These are phyloP conservation scores for Callocephalon fimbriatum DNA, from an alignment of 2,113 vertebrate species.

Conservation along the genomic window DNA sequence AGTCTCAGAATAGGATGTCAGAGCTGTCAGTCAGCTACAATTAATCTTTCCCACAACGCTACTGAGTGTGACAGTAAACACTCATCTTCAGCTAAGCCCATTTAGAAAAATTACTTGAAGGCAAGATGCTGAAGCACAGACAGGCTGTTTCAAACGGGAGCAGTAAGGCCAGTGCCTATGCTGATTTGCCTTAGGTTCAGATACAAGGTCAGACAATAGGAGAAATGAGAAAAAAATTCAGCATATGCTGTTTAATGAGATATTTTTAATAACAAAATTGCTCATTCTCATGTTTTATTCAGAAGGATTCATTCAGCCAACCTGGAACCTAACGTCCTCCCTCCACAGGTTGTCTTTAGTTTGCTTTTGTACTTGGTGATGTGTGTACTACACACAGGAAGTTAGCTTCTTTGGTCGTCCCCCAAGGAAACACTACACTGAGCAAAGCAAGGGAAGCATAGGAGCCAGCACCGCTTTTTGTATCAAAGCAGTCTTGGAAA, in stretches of 20 bases:
- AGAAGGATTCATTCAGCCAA: not conserved
- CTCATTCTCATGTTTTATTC: not conserved
- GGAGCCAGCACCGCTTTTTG: not conserved
- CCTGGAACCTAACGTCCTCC: not conserved
- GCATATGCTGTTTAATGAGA: not conserved
- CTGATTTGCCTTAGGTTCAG: not conserved
- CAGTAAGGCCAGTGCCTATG: not conserved
- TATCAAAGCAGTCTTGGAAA: not conserved
- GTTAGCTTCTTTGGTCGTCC: not conserved
- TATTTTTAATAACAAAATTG: not conserved
- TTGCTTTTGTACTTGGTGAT: not conserved
- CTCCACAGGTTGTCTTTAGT: not conserved
- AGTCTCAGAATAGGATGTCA: not conserved
- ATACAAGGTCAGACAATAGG: slow-evolving; percentile 4
- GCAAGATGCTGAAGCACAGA: not conserved
- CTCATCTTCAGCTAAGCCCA: not conserved
- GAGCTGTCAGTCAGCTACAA: not conserved
- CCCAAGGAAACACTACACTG: not conserved
- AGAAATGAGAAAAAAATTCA: not conserved
- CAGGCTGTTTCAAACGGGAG: not conserved
- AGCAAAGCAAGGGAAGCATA: not conserved
- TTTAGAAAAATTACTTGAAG: slow-evolving; percentile 38
- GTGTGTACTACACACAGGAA: rapidly evolving
- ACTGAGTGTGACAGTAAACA: slow-evolving; percentile 16
- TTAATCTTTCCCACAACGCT: not conserved